A percentile compares a stretch with the other conserved stretches of the same genome.
Evolutionary conservation across 2,888 invertebrate genomes (phyloP).

Genomic region (Pyrrhosoma nymphula): DNA sequence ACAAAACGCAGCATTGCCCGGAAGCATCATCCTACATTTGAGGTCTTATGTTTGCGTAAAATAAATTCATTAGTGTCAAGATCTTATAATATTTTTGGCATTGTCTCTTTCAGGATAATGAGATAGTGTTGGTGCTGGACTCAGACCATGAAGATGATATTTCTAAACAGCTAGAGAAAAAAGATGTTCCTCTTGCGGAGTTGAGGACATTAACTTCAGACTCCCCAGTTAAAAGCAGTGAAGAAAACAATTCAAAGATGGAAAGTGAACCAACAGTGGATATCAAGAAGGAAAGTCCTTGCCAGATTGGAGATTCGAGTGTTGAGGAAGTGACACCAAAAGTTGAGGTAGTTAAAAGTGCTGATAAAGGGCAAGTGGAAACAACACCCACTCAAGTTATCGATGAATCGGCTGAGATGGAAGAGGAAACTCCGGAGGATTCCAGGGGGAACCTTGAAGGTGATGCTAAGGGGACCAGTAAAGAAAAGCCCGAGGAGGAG

Average conservation of each 20-base stretch:
- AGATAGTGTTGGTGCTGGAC: neutral
- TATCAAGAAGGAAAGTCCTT: neutral
- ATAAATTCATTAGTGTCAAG: neutral
- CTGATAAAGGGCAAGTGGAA: neutral
- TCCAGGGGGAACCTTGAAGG: neutral
- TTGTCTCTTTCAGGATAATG: neutral
- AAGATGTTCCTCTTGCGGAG: neutral
- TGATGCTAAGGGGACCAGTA: neutral
- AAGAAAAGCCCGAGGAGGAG: conserved; percentile 11
- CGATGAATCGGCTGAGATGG: neutral
- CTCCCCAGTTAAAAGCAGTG: neutral
- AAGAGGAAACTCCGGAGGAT: neutral
- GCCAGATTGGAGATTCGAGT: neutral
- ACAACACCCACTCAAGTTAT: neutral
- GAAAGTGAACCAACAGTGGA: neutral
- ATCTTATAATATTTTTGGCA: neutral
- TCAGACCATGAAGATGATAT: neutral
- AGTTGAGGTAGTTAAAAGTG: neutral
- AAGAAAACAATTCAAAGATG: neutral
- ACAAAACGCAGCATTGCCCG: too few species aligned
- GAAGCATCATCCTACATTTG: too few species aligned
- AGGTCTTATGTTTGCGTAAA: neutral
- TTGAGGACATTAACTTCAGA: neutral
- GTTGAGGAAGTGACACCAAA: neutral
- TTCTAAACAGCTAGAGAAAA: neutral